Conservation (phyloP, 2,797 vertebrate species). For the Enteromius viviparus region DNA sequence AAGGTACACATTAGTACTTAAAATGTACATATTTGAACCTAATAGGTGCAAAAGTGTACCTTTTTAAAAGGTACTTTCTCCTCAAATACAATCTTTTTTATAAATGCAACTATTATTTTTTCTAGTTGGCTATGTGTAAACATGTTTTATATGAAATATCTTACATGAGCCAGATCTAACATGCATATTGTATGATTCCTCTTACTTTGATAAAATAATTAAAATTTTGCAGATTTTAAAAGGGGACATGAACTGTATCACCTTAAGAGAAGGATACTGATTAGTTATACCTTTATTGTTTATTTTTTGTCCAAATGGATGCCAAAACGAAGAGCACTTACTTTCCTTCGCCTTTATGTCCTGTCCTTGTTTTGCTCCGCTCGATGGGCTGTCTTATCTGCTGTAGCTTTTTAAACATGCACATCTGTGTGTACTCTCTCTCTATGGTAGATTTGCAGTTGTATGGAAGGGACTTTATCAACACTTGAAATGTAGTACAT, state of each 20-base stretch:
- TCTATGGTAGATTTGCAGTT: slow-evolving; percentile 56
- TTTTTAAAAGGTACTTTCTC: too few species aligned
- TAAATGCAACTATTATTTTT: too few species aligned
- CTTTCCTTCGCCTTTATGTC: slow-evolving; percentile 47
- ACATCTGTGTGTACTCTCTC: slow-evolving; percentile 47
- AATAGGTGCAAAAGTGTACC: too few species aligned
- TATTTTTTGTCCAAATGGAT: slow-evolving; percentile 17
- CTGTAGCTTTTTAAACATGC: slow-evolving; percentile 67
- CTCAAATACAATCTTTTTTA: too few species aligned
- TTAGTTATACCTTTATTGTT: background rate
- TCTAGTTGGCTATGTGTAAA: too few species aligned
- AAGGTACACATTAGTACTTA: too few species aligned
- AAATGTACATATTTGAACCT: too few species aligned
- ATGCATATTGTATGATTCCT: too few species aligned
- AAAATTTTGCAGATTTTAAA: too few species aligned
- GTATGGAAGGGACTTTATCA: slow-evolving; percentile 52
- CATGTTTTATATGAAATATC: too few species aligned
- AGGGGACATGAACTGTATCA: background rate
- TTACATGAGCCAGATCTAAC: too few species aligned
- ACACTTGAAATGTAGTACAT: slow-evolving; percentile 26
- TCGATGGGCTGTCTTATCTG: slow-evolving; percentile 64
- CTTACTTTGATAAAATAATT: too few species aligned
- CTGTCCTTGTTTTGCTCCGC: slow-evolving; percentile 42
- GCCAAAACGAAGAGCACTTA: slow-evolving; percentile 57
- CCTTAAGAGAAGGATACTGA: background rate